Evolutionary conservation across 2,888 invertebrate species (phyloP).

Genomic region (Hipparchia semele): DNA sequence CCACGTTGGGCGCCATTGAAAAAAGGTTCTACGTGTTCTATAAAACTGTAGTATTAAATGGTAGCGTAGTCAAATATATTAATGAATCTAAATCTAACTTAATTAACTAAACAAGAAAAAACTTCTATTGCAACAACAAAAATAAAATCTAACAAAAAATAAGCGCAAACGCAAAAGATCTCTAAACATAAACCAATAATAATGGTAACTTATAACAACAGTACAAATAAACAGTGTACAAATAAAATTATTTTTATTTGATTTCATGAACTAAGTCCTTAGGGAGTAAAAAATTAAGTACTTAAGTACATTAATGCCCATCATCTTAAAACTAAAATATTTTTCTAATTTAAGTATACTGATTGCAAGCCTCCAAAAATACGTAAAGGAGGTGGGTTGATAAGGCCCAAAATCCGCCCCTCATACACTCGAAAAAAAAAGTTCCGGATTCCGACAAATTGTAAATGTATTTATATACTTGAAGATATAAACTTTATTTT

Average conservation of each 20-base stretch:
- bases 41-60: too few relatives aligned
- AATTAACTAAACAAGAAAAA: neutral
- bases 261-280: neutral
- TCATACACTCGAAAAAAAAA: too few relatives aligned
- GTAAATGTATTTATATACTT: too few relatives aligned
- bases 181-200: neutral
- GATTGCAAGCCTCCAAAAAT: too few relatives aligned
- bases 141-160: slow-evolving; percentile 4
- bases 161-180: neutral
- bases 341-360: too few relatives aligned
- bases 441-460: too few relatives aligned
- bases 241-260: neutral
- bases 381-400: too few relatives aligned
- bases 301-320: slow-evolving; percentile 1
- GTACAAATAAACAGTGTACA: neutral
- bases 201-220: neutral
- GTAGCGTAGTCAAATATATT: too few relatives aligned
- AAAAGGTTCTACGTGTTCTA: neutral
- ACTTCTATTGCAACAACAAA: slow-evolving; percentile 3
- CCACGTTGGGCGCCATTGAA: neutral
- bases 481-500: too few relatives aligned
- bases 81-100: too few relatives aligned
- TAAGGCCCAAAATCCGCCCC: too few relatives aligned
- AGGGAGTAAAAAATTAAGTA: too few relatives aligned
- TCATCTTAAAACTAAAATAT: neutral